Evolutionary conservation across 2,113 vertebrate species (phyloP).

Genomic region (Carettochelys insculpta): DNA sequence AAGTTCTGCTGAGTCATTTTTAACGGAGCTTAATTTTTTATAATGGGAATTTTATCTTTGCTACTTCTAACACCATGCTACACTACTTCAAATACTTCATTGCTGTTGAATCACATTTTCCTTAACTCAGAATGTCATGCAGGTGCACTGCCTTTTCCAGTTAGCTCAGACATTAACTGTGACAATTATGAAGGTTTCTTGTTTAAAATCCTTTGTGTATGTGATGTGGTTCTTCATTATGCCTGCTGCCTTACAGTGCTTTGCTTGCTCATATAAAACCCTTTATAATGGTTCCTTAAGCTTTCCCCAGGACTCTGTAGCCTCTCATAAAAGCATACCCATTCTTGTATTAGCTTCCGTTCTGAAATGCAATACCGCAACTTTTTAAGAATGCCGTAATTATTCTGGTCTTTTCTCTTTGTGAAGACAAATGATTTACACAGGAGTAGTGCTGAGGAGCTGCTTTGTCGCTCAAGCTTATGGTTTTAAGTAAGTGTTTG

Average conservation of each 20-base stretch:
- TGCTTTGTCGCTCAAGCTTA: too few species aligned
- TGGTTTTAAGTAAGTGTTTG: too few species aligned
- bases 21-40: not conserved
- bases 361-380: not conserved
- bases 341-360: not conserved
- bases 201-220: not conserved
- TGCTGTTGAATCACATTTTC: not conserved
- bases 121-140: not conserved
- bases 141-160: not conserved
- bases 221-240: not conserved
- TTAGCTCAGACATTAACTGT: not conserved
- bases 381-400: not conserved
- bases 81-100: not conserved
- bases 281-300: not conserved
- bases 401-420: not conserved
- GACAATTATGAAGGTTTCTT: not conserved
- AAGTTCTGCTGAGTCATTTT: not conserved
- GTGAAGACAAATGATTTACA: not conserved
- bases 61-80: not conserved
- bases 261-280: not conserved
- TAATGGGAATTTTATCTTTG: not conserved
- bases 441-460: too few species aligned
- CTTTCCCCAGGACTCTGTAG: fast-evolving
- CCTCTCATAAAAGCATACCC: not conserved
- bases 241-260: not conserved